Evolutionary conservation across 2,797 vertebrate species (phyloP), one percentile per base, ranked within the genome.

Genomic region (Lithobates sylvaticus): DNA sequence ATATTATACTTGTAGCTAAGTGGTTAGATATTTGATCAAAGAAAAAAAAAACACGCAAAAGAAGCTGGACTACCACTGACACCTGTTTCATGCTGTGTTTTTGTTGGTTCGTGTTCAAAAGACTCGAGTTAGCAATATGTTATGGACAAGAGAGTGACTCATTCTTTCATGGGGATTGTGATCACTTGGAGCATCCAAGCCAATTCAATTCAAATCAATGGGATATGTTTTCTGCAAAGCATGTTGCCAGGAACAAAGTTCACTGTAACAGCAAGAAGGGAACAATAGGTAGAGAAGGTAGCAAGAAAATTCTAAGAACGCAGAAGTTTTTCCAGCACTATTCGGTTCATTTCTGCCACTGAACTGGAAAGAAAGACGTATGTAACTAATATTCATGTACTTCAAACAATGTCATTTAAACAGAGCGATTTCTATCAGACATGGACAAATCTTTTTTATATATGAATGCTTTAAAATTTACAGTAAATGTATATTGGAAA

Each of bases 101-200:
- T 80, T 80, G 36, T 69, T 29, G 29, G 39, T 47, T 26, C 16
- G 23, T 50, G 78, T 80, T 80, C 39, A 80, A 80, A 9, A 16
- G 27, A 69, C 26, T 21, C 27, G 50, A 69, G 65, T 68, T 44
- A 67, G 76, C 27, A 80, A 69, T 69, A 68, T 68, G 78, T 70
- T 27, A 69, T 70, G 50, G 50, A 54, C 50, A 54, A 54, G 50
- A 65, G 61, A 65, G 61, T 65, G 61, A 65, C 61, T 65, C 61
- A 65, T 65, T 64, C 61, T 65, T 12, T 26, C 61, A 65, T 65
- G n/a, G 21, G 61, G 61, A 65, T 65, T 26, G n/a, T 65, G 61
- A 65, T 65, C n/a, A 65, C 61, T 65, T 65, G 61, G 61, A 65
- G 50, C 10, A 23, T 65, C 61, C 61, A 65, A 65, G n/a, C 7